Base-by-base conservation (phyloP, 2,113 vertebrate species). In the Felis chaus region DNA sequence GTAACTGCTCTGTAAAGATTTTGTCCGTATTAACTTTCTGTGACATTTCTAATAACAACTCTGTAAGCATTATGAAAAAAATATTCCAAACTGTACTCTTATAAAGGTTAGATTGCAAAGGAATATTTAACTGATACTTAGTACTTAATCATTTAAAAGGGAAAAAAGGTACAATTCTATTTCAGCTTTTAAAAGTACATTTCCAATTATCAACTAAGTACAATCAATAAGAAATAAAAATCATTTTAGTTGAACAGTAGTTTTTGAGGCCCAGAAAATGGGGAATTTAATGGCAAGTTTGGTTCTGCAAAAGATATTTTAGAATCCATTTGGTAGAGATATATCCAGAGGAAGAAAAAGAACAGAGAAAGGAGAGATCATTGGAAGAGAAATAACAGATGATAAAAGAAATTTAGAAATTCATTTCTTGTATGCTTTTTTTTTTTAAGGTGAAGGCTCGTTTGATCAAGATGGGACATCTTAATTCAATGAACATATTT, bases 401-500 rank as follows among this genome's bases (percentile, higher is more conserved):
- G 41, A 15, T 27, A 9, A 45, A 76, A 76, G 29, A 45, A 65
- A 10, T 31, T 5, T 9, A 19, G 45, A 85, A 96, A 33, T 7
- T 63, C n/a, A 48, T 61, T 55, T 50, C 45, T 65, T 48, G 25
- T 74, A 1, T 91, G 6, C 45, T 82, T 87, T 98, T 71, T 97
- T 92, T 50, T 74, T 27, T 76, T 29, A 48, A 99, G 99, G 99
- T 99, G 63, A 99, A 98, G 98, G 97, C 97, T 97, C 97, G 41
- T 36, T 98, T 99, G 95, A 13, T 98, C 66, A 99, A 99, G 98
- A 99, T 99, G 99, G 99, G 99, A 41, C 98, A 97, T 7, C 98
- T 99, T 86, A 99, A 99, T 68, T 98, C 99, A 10, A 99, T 99
- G 99, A 99, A 99, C 93, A 99, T 99, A 98, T 99, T 99, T 95